phyloP scores from a whole-genome alignment of 2,113 vertebrate genomes.

The Grallaria varia region DNA sequence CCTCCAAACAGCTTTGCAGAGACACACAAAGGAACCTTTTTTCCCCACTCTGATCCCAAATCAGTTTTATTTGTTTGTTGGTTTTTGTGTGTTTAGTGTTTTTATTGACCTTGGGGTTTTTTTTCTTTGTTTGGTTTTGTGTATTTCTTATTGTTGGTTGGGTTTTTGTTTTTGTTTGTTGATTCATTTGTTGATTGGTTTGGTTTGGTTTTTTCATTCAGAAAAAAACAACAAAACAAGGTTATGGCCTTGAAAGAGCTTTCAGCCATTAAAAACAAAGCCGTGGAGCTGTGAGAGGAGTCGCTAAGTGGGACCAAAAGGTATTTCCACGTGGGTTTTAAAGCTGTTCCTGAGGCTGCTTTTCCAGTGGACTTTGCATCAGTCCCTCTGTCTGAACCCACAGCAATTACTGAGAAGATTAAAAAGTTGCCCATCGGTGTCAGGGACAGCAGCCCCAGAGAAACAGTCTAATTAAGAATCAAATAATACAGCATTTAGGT shows the following conservation, averaged over 20 bases:
- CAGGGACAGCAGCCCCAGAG: not conserved
- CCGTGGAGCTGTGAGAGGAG: not conserved
- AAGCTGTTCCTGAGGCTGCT: not conserved
- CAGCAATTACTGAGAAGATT: constrained; percentile 13
- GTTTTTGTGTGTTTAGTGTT: not conserved
- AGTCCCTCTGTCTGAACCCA: not conserved
- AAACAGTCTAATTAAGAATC: constrained; percentile 50
- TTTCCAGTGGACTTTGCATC: not conserved
- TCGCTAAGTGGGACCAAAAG: not conserved
- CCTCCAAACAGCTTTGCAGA: not conserved
- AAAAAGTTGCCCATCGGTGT: not conserved
- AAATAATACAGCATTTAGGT: constrained; percentile 1
- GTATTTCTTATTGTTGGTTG: not conserved
- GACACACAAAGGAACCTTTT: not conserved
- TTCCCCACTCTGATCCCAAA: not conserved
- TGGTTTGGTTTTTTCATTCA: not conserved
- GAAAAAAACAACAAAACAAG: no score
- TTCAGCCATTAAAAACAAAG: not conserved
- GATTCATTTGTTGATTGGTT: not conserved
- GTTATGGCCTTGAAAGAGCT: not conserved
- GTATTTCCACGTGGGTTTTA: not conserved
- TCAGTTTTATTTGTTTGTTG: not conserved
- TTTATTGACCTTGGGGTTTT: not conserved
- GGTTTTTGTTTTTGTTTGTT: not conserved
- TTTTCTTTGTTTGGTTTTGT: not conserved